These are phyloP conservation scores for Thera obeliscata DNA, from an alignment of 2,888 invertebrate genomes.

Conservation along the genomic window DNA sequence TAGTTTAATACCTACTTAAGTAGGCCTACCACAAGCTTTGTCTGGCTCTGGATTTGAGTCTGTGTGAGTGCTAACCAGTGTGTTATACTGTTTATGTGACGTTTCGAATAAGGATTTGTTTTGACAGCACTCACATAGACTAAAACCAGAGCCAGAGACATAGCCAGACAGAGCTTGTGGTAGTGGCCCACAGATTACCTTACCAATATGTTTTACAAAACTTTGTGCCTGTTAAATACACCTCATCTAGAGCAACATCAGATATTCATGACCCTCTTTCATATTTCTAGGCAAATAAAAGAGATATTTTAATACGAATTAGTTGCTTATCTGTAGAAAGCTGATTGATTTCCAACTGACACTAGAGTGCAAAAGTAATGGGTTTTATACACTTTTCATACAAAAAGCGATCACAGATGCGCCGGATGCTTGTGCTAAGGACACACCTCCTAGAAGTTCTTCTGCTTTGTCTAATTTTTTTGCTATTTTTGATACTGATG, in stretches of 20 bases:
- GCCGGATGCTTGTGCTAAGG: conserved; percentile 50
- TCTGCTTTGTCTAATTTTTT: conserved; percentile 5
- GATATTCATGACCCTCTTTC: background rate
- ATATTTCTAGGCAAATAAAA: conserved; percentile 16
- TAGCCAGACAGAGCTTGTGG: too few relatives aligned
- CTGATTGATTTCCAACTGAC: conserved; percentile 36
- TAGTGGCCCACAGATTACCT: too few relatives aligned
- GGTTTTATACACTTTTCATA: conserved; percentile 26
- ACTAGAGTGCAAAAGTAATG: conserved; percentile 35
- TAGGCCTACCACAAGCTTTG: too few relatives aligned
- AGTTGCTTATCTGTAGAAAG: conserved; percentile 36
- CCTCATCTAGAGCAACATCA: background rate
- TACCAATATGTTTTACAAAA: too few relatives aligned
- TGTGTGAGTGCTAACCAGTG: too few relatives aligned
- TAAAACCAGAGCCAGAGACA: too few relatives aligned
- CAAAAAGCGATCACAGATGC: conserved; percentile 50
- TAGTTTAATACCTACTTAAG: too few relatives aligned
- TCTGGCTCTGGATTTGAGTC: too few relatives aligned
- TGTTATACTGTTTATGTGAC: too few relatives aligned
- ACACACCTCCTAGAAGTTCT: conserved; percentile 39
- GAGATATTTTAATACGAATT: conserved; percentile 22
- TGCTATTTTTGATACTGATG: background rate
- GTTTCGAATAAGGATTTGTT: too few relatives aligned
- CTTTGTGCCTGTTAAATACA: too few relatives aligned
- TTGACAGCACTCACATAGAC: too few relatives aligned